Evolutionary conservation across 2,113 vertebrate genomes (phyloP), one percentile per base, ranked within the genome.

Genomic region (Amphiprion percula): DNA sequence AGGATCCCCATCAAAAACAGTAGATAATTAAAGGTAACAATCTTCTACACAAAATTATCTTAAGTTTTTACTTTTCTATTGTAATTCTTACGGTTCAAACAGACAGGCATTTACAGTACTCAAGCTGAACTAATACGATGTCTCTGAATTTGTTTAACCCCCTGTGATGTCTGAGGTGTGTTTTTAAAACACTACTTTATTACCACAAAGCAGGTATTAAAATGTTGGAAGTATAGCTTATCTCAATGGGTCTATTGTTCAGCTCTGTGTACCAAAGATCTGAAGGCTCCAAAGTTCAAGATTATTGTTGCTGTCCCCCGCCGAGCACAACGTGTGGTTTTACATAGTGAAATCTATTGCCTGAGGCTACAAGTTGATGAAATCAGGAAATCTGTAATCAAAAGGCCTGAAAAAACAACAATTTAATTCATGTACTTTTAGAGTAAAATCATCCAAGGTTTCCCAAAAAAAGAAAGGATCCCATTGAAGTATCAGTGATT

Each of bases 231-330:
- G 47, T 66, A 28, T 19, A 7, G 1, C 1, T 61, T 15, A 49
- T 50, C 19, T 76, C 46, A 79, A 12, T 49, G 52, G 58, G 58
- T 24, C 30, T 5, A 54, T 80, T 86, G 65, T 80, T 71, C 33
- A 24, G 26, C 3, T 74, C 39, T 68, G 56, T 50, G 26, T 58
- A n/a, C 68, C 58, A 8, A 33, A 72, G 28, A 69, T 69, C 59
- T 54, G 58, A 62, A 54, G 7, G 26, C 14, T 64, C 46, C 24
- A 55, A 21, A 73, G n/a, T 64, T 66, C 46, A 50, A 68, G 67
- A 74, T 21, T 47, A 44, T 30, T 52, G 37, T 28, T 62, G 26
- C 53, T 16, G 14, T 69, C 30, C 69, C 19, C 8, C 62, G 53
- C 4, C 15, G 2, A 53, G 24, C 19, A 58, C 76, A 17, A 46